These are phyloP conservation scores for Cryptoprocta ferox DNA, from an alignment of 2,797 vertebrate species.

Conservation along the genomic window DNA sequence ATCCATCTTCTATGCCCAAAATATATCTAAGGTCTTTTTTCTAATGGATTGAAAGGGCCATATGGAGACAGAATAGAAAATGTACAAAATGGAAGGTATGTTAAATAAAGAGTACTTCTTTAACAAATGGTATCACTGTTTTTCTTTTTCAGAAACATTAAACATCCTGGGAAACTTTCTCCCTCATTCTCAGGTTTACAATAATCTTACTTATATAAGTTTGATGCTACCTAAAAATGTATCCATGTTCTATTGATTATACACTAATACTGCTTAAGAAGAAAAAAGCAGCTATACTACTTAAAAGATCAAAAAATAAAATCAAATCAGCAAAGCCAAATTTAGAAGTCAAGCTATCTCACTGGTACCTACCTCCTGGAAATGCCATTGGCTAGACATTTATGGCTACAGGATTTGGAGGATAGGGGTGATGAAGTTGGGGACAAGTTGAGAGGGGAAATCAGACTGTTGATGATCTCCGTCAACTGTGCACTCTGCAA, in stretches of 20 bases:
- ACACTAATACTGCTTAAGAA: not conserved
- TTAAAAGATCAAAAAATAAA: slow-evolving; percentile 45
- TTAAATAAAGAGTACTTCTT: slow-evolving; percentile 26
- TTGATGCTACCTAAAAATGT: slow-evolving; percentile 34
- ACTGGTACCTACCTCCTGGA: slow-evolving; percentile 84
- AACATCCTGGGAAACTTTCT: not conserved
- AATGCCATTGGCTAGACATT: slow-evolving; percentile 85
- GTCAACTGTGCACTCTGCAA: slow-evolving; percentile 95
- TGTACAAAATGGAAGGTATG: slow-evolving; percentile 1
- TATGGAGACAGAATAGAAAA: slow-evolving; percentile 9
- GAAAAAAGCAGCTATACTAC: not conserved
- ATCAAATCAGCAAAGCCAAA: not conserved
- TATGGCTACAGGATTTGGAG: slow-evolving; percentile 89
- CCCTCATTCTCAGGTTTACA: not conserved
- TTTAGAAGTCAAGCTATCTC: slow-evolving; percentile 10
- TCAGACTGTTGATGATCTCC: slow-evolving; percentile 94
- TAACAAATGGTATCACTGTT: not conserved
- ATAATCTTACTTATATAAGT: slow-evolving; percentile 12
- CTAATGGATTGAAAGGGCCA: not conserved
- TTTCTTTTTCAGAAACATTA: slow-evolving; percentile 40
- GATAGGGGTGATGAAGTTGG: slow-evolving; percentile 89
- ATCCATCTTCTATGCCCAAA: not conserved
- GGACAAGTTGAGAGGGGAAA: slow-evolving; percentile 91
- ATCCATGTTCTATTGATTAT: not conserved
- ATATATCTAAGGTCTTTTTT: not conserved